Base-by-base conservation (phyloP, 37 sponge, comb jelly and placozoan species). In the Eunapius fragilis region DNA sequence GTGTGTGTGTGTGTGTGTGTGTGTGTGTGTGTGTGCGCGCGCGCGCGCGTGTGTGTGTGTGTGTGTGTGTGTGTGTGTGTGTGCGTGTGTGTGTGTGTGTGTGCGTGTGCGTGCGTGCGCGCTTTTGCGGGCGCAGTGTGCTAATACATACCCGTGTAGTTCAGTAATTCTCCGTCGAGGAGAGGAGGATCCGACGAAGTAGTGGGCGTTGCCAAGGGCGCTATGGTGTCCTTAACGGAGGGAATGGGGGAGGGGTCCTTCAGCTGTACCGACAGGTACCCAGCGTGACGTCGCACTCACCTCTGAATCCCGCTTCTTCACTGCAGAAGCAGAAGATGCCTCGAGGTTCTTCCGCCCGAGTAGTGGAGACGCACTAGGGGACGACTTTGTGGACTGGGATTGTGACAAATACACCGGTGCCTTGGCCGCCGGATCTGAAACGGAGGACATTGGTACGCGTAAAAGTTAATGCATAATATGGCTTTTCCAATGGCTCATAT, bases 141-240 rank as follows among this genome's bases (percentile, higher is more conserved):
- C n/a, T n/a, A n/a, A n/a, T n/a, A 27, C 89, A 68, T 19, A 85
- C 90, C 86, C 12, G 77, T 85, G 76, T 70, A 89, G 35, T 79
- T 88, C 35, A 83, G 80, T 32, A 93, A 86, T 38, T 93, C 93
- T 69, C 93, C 93, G n/a, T 86, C 87, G 0, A 93, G 87, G 5
- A 89, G 72, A 0, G 89, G 90, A 0, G 81, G 87, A 35, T 89
- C 90, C 26, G 78, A 36, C 9, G 27, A 26, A 77, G 78, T 3
- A 77, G 78, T 37, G 24, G 78, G 24, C 23, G 78, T 37, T 11
- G 47, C 37, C 67, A 25, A 12, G 27, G 41, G 78, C 24, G 78
- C 37, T 9, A 45, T 35, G 35, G 41, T 77, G 14, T 58, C 58
- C 58, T 58, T 17, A 58, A 41, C 3, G 6, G 41, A 41, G 41